phyloP scores from a whole-genome alignment of 2,888 invertebrate species.

The Rhingia campestris region DNA sequence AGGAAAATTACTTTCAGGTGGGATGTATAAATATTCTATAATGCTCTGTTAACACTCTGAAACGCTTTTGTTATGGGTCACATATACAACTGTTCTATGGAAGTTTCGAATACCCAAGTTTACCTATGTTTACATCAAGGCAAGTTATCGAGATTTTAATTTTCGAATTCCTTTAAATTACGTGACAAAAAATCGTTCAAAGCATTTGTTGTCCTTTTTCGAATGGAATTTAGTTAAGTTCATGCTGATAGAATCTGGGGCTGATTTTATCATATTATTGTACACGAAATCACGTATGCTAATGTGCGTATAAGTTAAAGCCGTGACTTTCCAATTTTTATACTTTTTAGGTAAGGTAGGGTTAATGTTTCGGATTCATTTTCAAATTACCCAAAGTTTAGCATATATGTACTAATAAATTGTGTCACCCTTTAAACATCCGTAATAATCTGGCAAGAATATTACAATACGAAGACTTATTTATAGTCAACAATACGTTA shows the following conservation, averaged over 20 bases:
- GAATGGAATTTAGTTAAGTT: no score
- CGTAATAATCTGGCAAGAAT: no score
- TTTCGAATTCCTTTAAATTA: conserved; percentile 39
- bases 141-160: conserved; percentile 39
- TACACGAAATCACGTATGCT: conserved; percentile 18
- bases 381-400: no score
- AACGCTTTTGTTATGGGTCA: conserved; percentile 22
- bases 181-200: conserved; percentile 30
- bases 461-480: no score
- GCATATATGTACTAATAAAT: no score
- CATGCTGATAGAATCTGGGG: conserved; percentile 3
- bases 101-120: not conserved
- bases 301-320: not conserved
- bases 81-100: no score
- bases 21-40: conserved; percentile 45
- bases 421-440: no score
- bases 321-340: no score
- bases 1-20: conserved; percentile 34
- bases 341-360: no score
- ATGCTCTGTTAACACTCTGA: conserved; percentile 46
- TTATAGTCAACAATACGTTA: no score
- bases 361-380: no score
- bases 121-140: not conserved
- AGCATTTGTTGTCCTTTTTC: conserved; percentile 21
- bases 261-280: conserved; percentile 31